Evolutionary conservation across 2,797 vertebrate species (phyloP).

Genomic region (Tauraco hartlaubi): DNA sequence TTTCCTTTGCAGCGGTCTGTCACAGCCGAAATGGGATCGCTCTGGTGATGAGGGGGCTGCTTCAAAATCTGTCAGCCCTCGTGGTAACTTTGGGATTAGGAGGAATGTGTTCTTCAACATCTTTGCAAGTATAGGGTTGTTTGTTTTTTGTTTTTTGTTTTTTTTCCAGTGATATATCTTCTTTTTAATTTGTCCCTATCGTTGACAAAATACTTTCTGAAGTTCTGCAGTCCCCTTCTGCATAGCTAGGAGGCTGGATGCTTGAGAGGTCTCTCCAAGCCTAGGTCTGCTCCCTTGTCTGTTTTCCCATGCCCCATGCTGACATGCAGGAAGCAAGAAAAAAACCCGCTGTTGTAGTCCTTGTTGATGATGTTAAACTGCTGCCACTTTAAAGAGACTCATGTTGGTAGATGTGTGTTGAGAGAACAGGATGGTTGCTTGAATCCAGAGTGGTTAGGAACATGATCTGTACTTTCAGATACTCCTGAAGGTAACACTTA

Average conservation of each 20-base stretch:
- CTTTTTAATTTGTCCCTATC: not conserved
- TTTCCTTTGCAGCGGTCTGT: not conserved
- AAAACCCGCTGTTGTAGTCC: not conserved
- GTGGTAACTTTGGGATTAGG: not conserved
- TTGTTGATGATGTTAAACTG: not conserved
- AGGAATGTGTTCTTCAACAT: accelerated
- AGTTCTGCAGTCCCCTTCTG: not conserved
- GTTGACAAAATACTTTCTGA: not conserved
- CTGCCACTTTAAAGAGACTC: not conserved
- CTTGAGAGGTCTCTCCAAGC: not conserved
- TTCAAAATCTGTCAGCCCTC: not conserved
- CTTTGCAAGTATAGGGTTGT: not conserved
- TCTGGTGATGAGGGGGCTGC: not conserved
- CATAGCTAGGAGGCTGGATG: not conserved
- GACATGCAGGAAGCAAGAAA: not conserved
- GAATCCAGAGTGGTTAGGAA: not conserved
- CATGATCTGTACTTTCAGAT: accelerated
- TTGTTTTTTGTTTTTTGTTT: not conserved
- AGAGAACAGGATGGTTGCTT: not conserved
- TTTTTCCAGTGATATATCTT: not conserved
- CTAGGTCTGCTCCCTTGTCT: not conserved
- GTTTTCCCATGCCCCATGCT: not conserved
- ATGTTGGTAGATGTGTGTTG: accelerated
- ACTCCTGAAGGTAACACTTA: not conserved
- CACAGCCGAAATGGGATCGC: not conserved